Percentiles rank a stretch among this genome's conserved stretches.
Conservation (phyloP, 2,797 vertebrate species). For the Merluccius polli region DNA sequence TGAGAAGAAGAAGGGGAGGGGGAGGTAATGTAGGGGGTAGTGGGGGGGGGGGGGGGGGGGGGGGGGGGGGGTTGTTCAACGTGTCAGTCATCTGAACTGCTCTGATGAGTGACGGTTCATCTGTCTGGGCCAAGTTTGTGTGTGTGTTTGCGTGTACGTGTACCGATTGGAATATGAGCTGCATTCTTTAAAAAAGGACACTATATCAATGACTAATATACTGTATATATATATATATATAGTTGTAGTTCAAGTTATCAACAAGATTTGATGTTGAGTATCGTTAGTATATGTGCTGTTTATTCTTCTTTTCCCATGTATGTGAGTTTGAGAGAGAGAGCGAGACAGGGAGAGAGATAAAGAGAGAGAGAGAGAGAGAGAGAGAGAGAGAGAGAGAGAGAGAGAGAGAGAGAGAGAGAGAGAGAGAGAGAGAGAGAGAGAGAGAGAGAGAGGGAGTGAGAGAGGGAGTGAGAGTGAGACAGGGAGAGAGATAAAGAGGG, state of each 20-base stretch:
- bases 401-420: background rate
- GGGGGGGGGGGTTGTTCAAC: slow-evolving; percentile 35
- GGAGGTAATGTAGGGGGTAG: slow-evolving; percentile 6
- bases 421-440: no score
- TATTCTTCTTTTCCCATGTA: background rate
- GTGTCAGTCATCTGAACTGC: slow-evolving; percentile 51
- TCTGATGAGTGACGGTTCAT: slow-evolving; percentile 47
- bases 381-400: background rate
- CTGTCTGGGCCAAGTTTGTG: slow-evolving; percentile 26
- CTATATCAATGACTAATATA: no score
- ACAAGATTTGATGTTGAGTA: no score
- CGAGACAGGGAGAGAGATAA: background rate
- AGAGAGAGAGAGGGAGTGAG: no score
- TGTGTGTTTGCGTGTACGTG: background rate
- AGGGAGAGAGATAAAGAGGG: no score
- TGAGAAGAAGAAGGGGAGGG: slow-evolving; percentile 23
- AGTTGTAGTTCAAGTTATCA: no score
- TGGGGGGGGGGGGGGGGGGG: no score
- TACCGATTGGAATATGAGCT: no score
- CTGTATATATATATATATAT: no score
- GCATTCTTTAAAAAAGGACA: no score
- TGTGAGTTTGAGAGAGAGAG: background rate
- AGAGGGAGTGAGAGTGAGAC: no score
- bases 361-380: background rate
- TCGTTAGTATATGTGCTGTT: no score